Percentiles rank a stretch among this genome's conserved stretches.
Conservation (phyloP, 2,113 vertebrate genomes). For the Triplophysa rosa region DNA sequence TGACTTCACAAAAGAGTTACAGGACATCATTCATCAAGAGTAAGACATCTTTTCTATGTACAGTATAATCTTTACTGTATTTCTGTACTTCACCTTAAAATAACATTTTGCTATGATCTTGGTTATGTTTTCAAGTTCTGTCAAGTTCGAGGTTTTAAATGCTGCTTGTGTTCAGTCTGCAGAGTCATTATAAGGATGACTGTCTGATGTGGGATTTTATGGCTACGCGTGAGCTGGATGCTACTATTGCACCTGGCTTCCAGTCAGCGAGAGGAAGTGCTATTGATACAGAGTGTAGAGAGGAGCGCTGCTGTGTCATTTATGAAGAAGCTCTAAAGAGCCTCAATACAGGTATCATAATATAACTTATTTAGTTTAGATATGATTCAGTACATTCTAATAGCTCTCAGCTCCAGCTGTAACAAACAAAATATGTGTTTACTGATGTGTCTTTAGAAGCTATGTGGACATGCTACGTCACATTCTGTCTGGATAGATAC, state of each 20-base stretch:
- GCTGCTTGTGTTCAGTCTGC: constrained; percentile 74
- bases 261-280: constrained; percentile 75
- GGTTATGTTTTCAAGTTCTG: neutral
- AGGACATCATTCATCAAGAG: constrained; percentile 86
- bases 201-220: constrained; percentile 89
- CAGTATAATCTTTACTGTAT: too few species aligned
- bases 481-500: constrained; percentile 84
- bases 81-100: neutral
- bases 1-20: constrained; percentile 88
- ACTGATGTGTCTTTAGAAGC: constrained; percentile 69
- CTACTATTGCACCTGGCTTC: constrained; percentile 63
- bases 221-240: constrained; percentile 84
- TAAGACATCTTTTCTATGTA: constrained; percentile 61
- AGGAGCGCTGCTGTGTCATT: constrained; percentile 84
- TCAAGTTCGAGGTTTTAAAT: neutral
- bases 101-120: too few species aligned
- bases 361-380: neutral
- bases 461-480: constrained; percentile 90
- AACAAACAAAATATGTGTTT: neutral
- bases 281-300: constrained; percentile 72
- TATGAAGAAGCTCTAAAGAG: constrained; percentile 87
- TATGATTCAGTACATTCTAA: neutral
- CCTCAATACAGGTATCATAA: constrained; percentile 78
- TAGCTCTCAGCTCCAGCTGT: neutral
- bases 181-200: constrained; percentile 77